These are phyloP conservation scores for Condylostylus longicornis DNA, from an alignment of 1,140 invertebrate species.

Conservation along the genomic window DNA sequence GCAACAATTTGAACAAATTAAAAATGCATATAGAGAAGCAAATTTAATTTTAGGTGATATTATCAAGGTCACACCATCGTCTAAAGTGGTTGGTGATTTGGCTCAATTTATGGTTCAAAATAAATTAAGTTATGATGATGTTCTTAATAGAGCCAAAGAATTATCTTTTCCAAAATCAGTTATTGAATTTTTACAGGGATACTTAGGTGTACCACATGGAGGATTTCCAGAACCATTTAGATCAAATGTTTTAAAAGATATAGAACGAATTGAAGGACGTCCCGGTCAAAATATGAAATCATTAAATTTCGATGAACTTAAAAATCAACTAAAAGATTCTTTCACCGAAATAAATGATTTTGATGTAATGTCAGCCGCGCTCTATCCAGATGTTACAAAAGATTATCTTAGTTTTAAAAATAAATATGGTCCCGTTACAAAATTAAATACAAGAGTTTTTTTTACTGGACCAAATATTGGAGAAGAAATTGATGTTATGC, in stretches of 20 bases:
- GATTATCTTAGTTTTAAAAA: constrained; percentile 82
- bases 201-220: constrained; percentile 86
- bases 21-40: constrained; percentile 91
- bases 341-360: constrained; percentile 56
- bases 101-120: constrained; percentile 99
- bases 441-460: constrained; percentile 88
- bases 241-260: constrained; percentile 77
- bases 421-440: constrained; percentile 89
- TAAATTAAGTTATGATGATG: constrained; percentile 70
- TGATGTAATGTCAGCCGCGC: constrained; percentile 91
- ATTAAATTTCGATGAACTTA: constrained; percentile 77
- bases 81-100: constrained; percentile 96
- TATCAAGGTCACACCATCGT: constrained; percentile 97
- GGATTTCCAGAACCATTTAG: constrained; percentile 93
- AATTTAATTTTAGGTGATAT: constrained; percentile 92
- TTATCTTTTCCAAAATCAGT: constrained; percentile 96
- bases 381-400: constrained; percentile 92
- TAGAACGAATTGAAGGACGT: constrained; percentile 74
- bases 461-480: constrained; percentile 90
- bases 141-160: constrained; percentile 80
- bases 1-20: constrained; percentile 94
- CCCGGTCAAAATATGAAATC: constrained; percentile 74
- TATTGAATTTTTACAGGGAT: constrained; percentile 94
- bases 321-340: constrained; percentile 58
- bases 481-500: constrained; percentile 88